These are phyloP conservation scores for Calliphora vicina DNA, from an alignment of 1,140 invertebrate species.

Conservation along the genomic window DNA sequence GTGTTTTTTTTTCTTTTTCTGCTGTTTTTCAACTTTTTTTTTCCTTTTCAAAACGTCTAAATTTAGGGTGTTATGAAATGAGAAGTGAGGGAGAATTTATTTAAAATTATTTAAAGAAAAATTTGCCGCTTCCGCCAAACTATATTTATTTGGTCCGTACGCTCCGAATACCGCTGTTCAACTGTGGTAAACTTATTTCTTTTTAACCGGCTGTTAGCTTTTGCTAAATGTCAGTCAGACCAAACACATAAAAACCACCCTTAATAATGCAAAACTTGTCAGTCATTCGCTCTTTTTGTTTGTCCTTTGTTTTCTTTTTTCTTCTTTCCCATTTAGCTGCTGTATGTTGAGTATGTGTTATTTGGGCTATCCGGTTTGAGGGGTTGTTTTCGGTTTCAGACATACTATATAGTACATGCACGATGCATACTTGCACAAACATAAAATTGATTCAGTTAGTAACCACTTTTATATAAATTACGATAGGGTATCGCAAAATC, in stretches of 20 bases:
- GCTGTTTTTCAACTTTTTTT: not conserved
- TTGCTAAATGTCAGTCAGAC: slow-evolving; percentile 11
- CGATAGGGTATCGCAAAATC: not conserved
- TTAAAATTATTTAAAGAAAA: slow-evolving; percentile 45
- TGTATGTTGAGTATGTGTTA: not conserved
- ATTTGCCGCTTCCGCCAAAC: slow-evolving; percentile 44
- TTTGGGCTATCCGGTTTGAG: slow-evolving; percentile 7
- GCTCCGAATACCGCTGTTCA: slow-evolving; percentile 59
- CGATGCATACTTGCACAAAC: not conserved
- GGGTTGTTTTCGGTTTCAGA: not conserved
- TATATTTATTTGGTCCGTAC: slow-evolving; percentile 50
- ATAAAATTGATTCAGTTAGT: slow-evolving; percentile 12
- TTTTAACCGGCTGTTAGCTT: slow-evolving; percentile 20
- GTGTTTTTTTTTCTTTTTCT: slow-evolving; percentile 9
- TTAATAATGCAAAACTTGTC: not conserved
- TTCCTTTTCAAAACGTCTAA: slow-evolving; percentile 23
- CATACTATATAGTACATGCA: not conserved
- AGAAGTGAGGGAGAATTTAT: slow-evolving; percentile 30
- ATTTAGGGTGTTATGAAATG: slow-evolving; percentile 33
- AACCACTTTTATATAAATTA: slow-evolving; percentile 6
- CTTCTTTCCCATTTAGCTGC: no score
- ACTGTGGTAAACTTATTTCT: slow-evolving; percentile 40
- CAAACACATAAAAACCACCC: slow-evolving; percentile 32
- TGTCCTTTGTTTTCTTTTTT: not conserved
- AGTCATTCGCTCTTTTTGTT: not conserved